Conservation (phyloP, 2,797 vertebrate species). For the Philypnodon macrostomus region DNA sequence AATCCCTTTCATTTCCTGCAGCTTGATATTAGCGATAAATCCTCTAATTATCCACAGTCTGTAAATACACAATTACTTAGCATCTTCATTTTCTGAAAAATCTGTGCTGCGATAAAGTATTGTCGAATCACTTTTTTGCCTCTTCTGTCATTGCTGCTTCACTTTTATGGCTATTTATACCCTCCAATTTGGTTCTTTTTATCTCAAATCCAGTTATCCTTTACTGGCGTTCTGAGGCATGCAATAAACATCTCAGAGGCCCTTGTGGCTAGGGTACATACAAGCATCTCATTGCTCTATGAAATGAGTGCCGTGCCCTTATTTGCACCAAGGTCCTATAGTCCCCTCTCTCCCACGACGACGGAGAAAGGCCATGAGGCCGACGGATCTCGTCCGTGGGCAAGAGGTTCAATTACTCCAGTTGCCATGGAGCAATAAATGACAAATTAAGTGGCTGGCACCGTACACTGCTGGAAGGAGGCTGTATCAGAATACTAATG, state of each 20-base stretch:
- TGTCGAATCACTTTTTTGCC: constrained; percentile 10
- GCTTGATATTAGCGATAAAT: constrained; percentile 20
- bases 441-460: constrained; percentile 78
- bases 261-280: too few species aligned
- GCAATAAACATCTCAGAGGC: constrained; percentile 47
- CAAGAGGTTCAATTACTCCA: constrained; percentile 79
- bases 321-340: constrained; percentile 63
- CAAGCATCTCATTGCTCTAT: constrained; percentile 58
- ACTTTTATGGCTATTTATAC: constrained; percentile 26
- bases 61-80: constrained; percentile 13
- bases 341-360: constrained; percentile 39
- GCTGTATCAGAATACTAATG: constrained; percentile 73
- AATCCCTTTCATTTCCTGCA: constrained; percentile 26
- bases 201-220: constrained; percentile 28
- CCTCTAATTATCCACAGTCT: constrained; percentile 14
- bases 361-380: constrained; percentile 57
- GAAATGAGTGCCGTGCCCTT: constrained; percentile 71
- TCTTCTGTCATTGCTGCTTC: constrained; percentile 10
- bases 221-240: constrained; percentile 25
- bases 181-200: constrained; percentile 16
- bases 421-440: constrained; percentile 81
- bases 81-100: constrained; percentile 12
- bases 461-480: constrained; percentile 61
- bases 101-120: constrained; percentile 13
- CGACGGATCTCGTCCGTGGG: constrained; percentile 63